Base-by-base conservation (phyloP, 2,113 vertebrate species). In the Clarias gariepinus region DNA sequence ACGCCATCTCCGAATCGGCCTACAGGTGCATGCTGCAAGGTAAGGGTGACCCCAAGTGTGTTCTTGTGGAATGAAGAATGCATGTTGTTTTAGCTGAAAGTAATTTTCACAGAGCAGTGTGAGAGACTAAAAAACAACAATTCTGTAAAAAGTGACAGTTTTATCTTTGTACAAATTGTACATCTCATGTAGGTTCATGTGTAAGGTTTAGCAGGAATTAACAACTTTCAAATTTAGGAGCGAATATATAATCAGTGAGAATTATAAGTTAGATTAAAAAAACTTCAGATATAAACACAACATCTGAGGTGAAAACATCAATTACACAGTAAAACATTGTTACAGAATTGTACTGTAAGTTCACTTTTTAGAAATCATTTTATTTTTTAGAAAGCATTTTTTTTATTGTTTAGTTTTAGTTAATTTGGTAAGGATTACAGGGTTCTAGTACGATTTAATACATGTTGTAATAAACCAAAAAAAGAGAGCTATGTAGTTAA, bases 11-110 rank as follows among this genome's bases (percentile, higher is more conserved):
- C 0, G 98, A 99, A 87, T 98, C 98, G 47, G 98, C 98, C 0
- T 99, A 99, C 92, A 96, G 98, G 85, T 98, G 98, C 95, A 99
- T 99, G 98, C 95, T 99, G 1, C 98, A 99, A 96, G 98, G 98
- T 99, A 94, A 97, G 93, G 41, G 11, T 0, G 1, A 57, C 55
- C 3, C 16, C 3, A 1, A 4, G 25, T 64, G 23, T n/a, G 13
- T 25, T n/a, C 23, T 58, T 58, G 3, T 18, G 58, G 5, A 7
- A 7, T 19, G 16, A 60, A 21, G 21, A 5, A 5, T 36, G 33
- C 33, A 36, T 3, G 33, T 36, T 36, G 57, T 58, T 58, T 58
- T 58, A 64, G 10, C 63, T 64, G 11, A 12, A 64, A 13, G 0
- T 11, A n/a, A 7, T 68, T 30, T 36, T 36, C 1, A 36, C 33